Base-by-base conservation (phyloP, 2,113 vertebrate genomes). In the Otus sunia region DNA sequence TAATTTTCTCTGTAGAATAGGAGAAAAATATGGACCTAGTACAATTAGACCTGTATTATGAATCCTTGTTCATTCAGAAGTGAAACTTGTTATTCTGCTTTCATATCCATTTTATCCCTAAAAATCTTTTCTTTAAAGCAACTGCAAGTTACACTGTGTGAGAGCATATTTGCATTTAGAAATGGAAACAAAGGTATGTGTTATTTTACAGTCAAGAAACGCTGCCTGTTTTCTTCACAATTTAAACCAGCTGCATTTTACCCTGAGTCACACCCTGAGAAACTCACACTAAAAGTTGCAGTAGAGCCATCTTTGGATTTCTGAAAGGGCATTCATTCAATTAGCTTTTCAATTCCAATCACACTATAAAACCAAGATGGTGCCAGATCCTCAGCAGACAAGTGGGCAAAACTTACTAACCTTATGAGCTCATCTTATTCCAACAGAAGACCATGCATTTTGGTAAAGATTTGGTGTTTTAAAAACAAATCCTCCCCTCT, bases 241-340 rank as follows among this genome's bases (percentile, higher is more conserved):
- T 4, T 21, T 55, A 84, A 95, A 68, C 37, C 69, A 94, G 52
- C 36, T 91, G 13, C 72, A 88, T 82, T 95, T 95, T 88, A 80
- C 77, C 84, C 76, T n/a, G 50, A 95, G 64, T 81, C 66, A 80
- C 77, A 62, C 37, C 27, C 39, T 63, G n/a, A 94, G 63, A 74
- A 93, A 17, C 89, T 91, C 34, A 25, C 27, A 74, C 27, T 37
- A 20, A 53, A 86, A 92, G 14, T 64, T 94, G 63, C 88, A 93
- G 50, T 11, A 68, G 58, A 79, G 78, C 20, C 53, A 62, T 56
- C 85, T 77, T 72, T 64, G 34, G 15, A 50, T 81, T 95, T 97
- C 78, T 96, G 37, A 80, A 88, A 94, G 67, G 77, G 45, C 37
- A 81, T 71, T 95, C 77, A 81, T 90, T 90, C 73, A 92, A 94